Percentiles rank a stretch among this genome's conserved stretches.
These are phyloP conservation scores for Trialeurodes vaporariorum DNA, from an alignment of 1,140 invertebrate genomes.

Conservation along the genomic window DNA sequence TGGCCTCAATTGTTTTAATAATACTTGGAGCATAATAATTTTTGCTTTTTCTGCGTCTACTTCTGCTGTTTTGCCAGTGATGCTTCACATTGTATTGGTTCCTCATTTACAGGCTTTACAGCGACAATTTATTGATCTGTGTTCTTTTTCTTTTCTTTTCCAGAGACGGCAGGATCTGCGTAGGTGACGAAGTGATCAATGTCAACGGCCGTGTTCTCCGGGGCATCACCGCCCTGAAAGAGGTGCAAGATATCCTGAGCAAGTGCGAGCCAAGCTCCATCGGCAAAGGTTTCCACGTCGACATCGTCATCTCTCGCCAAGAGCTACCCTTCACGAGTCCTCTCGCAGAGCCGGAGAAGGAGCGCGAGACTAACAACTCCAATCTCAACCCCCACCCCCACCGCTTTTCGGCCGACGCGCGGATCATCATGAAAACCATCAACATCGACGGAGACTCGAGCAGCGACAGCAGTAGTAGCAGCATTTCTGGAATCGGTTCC, in stretches of 20 bases:
- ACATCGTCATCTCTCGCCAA: constrained; percentile 43
- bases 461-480: background rate
- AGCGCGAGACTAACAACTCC: background rate
- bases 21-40: too few relatives aligned
- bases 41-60: too few relatives aligned
- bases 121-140: too few relatives aligned
- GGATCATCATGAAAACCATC: background rate
- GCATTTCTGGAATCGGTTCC: background rate
- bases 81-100: too few relatives aligned
- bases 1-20: too few relatives aligned
- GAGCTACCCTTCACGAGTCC: background rate
- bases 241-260: constrained; percentile 45
- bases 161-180: constrained; percentile 64
- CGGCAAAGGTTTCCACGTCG: constrained; percentile 38
- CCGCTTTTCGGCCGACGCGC: too few relatives aligned
- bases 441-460: background rate
- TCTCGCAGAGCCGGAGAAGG: background rate
- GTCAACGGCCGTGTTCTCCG: constrained; percentile 69
- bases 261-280: constrained; percentile 36
- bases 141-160: constrained; percentile 20
- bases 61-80: too few relatives aligned
- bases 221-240: constrained; percentile 52
- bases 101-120: too few relatives aligned
- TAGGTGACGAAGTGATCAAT: constrained; percentile 76
- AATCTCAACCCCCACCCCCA: background rate